Base-by-base conservation (phyloP, 2,797 vertebrate species). In the Helostoma temminkii region DNA sequence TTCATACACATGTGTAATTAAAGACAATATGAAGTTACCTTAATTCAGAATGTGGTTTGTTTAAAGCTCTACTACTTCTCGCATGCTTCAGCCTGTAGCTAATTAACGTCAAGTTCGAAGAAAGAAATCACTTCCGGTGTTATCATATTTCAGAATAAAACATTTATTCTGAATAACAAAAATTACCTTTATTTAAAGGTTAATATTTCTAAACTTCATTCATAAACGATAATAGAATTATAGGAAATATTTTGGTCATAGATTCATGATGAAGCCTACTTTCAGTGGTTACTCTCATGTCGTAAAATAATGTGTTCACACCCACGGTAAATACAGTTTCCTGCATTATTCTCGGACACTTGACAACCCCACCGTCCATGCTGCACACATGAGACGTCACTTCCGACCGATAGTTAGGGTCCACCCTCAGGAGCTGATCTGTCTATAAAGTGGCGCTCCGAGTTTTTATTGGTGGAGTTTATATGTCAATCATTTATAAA, bases 311-410 rank as follows among this genome's bases (percentile, higher is more conserved):
- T 3, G 30, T 8, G 10, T 32, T 32, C 30, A 9, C 6, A 32
- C 7, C 5, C 9, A 32, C 10, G 9, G 8, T 6, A 3, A 5
- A 16, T 25, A 6, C 0, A 0, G 1, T 9, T 73, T 77, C 61
- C 55, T 34, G 18, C 48, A 0, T 3, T n/a, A 5, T 52, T 67
- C 14, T 26, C 6, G 21, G 0, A 1, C 0, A 0, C 3, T 60
- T 80, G 64, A 85, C 48, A 1, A 1, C 39, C 8, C 14, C 2
- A 0, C 0, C 5, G 26, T n/a, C 41, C 72, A 69, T 57, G 74
- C 57, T 11, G 78, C 86, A 82, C 60, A 68, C 61, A 42, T 62
- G 2, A 0, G 3, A 85, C 91, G 91, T 92, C 85, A 90, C 71
- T 91, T 93, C 91, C 92, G 74, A 43, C 0, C 22, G 36, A 12